Evolutionary conservation across 2,797 vertebrate genomes (phyloP), one percentile per base, ranked within the genome.

Genomic region (Silurus aristotelis): DNA sequence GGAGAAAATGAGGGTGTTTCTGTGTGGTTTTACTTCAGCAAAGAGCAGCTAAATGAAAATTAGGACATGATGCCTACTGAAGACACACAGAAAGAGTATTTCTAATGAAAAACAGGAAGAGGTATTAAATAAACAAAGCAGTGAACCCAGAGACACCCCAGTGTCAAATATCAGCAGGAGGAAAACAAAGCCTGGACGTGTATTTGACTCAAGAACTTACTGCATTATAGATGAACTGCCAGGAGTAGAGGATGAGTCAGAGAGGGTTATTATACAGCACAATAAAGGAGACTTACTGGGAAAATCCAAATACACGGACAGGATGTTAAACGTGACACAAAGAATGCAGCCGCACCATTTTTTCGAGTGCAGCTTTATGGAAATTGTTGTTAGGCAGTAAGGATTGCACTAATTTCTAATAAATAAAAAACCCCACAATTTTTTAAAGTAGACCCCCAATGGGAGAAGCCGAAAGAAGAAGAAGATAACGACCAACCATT

Each of bases 161-260:
- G 68, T 85, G 46, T 85, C 58, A 12, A 46, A 80, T 85, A 52
- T 63, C 58, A 85, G 31, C 46, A 25, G 48, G 31, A 76, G 27
- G 27, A 76, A 67, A 60, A n/a, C 15, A 63, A 80, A 60, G 17
- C 4, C 25, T 22, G 27, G 2, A 25, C 56, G 52, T 56, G 19
- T 17, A 17, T 75, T 56, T 27, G 72, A 56, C 14, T 27, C 4
- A 22, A 52, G 2, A 63, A 6, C 20, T 20, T 31, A 17, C 73
- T 66, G 68, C 71, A 31, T 77, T 66, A 56, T 61, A 77, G 25
- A 84, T 48, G 60, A 25, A 61, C 71, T 38, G 12, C 58, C 27
- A 6, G 20, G 31, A 12, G 13, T 52, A 70, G 22, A n/a, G 0
- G 20, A 70, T 76, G 80, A 82, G 80, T 82, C 61, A 76, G 5